Conservation (phyloP, 1,140 invertebrate species). For the Listronotus bonariensis region DNA sequence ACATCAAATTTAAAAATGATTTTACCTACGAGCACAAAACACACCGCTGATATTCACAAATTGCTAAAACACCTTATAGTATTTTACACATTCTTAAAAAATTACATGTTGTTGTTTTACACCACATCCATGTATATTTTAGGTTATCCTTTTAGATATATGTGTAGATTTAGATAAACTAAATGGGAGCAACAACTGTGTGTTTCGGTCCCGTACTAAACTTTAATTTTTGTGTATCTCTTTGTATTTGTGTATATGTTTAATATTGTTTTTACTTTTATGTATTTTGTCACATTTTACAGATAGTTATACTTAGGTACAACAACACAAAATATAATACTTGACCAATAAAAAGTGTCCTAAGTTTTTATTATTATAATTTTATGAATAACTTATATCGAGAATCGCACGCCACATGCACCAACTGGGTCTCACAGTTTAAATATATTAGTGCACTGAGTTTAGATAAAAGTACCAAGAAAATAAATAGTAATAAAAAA, state of each 20-base stretch:
- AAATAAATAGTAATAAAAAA: no score
- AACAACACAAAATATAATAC: no score
- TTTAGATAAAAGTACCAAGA: no score
- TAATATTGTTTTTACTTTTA: background rate
- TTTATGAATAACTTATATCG: no score
- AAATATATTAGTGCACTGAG: no score
- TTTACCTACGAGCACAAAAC: slow-evolving; percentile 41
- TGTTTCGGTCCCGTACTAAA: slow-evolving; percentile 34
- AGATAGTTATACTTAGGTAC: no score
- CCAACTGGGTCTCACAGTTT: no score
- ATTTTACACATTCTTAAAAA: slow-evolving; percentile 10
- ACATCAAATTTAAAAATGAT: slow-evolving; percentile 16
- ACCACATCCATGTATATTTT: slow-evolving; percentile 4
- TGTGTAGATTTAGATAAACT: slow-evolving; percentile 15
- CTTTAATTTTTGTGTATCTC: background rate
- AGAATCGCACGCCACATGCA: no score
- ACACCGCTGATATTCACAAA: slow-evolving; percentile 36
- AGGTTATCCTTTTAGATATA: slow-evolving; percentile 10
- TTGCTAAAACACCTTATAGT: slow-evolving; percentile 16
- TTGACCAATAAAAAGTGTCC: no score
- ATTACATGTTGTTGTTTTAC: slow-evolving; percentile 7
- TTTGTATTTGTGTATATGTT: background rate
- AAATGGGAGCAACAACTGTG: slow-evolving; percentile 57
- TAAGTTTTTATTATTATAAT: no score
- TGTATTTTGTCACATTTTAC: no score